These are phyloP conservation scores for Hemicordylus capensis DNA, from an alignment of 2,113 vertebrate genomes.

Conservation along the genomic window DNA sequence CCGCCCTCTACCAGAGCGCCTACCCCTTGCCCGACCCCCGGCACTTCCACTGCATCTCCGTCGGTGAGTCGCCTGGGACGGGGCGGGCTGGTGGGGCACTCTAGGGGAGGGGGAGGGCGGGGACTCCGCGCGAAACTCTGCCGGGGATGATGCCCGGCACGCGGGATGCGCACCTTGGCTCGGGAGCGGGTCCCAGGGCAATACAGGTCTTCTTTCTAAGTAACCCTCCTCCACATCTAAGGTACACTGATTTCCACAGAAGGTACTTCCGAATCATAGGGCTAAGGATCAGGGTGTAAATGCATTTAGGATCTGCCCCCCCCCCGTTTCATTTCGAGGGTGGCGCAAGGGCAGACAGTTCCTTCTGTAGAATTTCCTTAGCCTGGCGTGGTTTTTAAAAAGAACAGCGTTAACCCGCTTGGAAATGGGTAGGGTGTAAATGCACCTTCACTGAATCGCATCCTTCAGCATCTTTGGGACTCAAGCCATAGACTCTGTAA, in stretches of 20 bases:
- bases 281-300: not conserved
- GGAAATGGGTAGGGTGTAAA: no score
- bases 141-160: not conserved
- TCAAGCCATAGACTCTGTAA: not conserved
- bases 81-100: not conserved
- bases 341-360: not conserved
- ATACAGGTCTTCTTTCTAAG: no score
- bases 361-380: no score
- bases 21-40: conserved; percentile 93
- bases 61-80: conserved; percentile 83
- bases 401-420: not conserved
- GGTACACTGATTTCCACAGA: no score
- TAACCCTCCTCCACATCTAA: not conserved
- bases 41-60: conserved; percentile 97
- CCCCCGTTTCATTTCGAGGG: no score
- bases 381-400: no score
- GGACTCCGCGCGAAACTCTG: no score
- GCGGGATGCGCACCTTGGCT: not conserved
- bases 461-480: not conserved
- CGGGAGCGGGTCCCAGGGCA: not conserved
- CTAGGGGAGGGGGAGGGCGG: not conserved
- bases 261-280: not conserved
- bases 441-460: no score
- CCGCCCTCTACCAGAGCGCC: conserved; percentile 91
- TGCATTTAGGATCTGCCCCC: not conserved